A percentile compares a stretch with the other conserved stretches of the same genome.
Evolutionary conservation across 1,140 invertebrate species (phyloP).

Genomic region (Zaprionus vittiger): DNA sequence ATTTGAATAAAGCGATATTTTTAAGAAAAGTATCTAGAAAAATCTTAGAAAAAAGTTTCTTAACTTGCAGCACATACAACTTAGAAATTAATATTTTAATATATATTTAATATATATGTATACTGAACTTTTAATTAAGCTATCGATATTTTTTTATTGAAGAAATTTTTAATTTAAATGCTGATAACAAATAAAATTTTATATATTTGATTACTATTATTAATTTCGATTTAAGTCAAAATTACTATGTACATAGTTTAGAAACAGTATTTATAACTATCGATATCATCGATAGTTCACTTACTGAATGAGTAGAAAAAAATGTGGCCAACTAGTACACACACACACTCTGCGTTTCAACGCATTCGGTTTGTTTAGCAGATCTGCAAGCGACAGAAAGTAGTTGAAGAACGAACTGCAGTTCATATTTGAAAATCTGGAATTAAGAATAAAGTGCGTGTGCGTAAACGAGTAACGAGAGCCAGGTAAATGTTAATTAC

Average conservation of each 20-base stretch:
- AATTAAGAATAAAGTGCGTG: constrained; percentile 49
- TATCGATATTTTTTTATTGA: background rate
- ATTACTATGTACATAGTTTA: background rate
- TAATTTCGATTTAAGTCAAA: background rate
- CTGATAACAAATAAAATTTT: background rate
- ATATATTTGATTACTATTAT: background rate
- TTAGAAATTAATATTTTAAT: too few species aligned
- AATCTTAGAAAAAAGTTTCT: too few species aligned
- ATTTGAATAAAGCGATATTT: background rate
- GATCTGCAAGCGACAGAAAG: constrained; percentile 41
- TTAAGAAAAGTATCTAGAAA: background rate
- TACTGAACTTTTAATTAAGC: background rate
- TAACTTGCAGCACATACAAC: too few species aligned
- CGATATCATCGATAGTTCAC: constrained; percentile 22
- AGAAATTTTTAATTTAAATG: background rate
- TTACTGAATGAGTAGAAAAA: constrained; percentile 26
- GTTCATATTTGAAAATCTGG: constrained; percentile 41
- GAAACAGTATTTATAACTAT: constrained; percentile 10
- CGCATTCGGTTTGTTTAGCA: constrained; percentile 51
- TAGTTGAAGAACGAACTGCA: constrained; percentile 39
- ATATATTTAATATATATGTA: background rate
- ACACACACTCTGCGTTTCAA: constrained; percentile 31
- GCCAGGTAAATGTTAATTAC: constrained; percentile 46
- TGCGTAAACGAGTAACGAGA: constrained; percentile 37
- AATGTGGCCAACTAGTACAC: constrained; percentile 43